These are phyloP conservation scores for Acyrthosiphon pisum DNA, from an alignment of 1,140 invertebrate genomes.

Conservation along the genomic window DNA sequence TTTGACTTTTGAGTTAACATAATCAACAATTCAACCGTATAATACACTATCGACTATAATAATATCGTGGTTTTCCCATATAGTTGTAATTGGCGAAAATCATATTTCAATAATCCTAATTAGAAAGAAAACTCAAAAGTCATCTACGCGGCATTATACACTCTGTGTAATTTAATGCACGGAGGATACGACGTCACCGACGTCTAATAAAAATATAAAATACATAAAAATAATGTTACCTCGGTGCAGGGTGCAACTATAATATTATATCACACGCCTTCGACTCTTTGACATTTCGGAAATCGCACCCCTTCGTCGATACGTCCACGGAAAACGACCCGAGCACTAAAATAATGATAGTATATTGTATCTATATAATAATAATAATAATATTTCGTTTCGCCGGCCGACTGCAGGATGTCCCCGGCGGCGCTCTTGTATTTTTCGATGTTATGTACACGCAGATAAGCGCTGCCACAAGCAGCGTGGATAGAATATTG, in stretches of 20 bases:
- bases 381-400: conserved; percentile 23
- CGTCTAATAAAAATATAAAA: neutral
- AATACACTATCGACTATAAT: neutral
- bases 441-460: conserved; percentile 15
- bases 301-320: neutral
- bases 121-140: neutral
- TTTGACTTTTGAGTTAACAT: neutral
- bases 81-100: neutral
- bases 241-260: neutral
- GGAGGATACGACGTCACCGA: too few species aligned
- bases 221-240: neutral
- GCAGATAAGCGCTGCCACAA: conserved; percentile 29
- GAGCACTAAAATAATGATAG: neutral
- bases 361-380: neutral
- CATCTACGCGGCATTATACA: neutral
- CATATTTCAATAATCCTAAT: neutral
- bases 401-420: neutral
- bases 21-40: neutral
- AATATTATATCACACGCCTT: neutral
- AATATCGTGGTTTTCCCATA: neutral
- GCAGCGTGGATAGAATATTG: neutral
- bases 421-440: neutral
- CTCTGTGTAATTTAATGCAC: neutral
- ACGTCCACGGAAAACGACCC: neutral
- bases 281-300: conserved; percentile 11